phyloP scores from a whole-genome alignment of 2,888 invertebrate species.

The Clanis bilineata region DNA sequence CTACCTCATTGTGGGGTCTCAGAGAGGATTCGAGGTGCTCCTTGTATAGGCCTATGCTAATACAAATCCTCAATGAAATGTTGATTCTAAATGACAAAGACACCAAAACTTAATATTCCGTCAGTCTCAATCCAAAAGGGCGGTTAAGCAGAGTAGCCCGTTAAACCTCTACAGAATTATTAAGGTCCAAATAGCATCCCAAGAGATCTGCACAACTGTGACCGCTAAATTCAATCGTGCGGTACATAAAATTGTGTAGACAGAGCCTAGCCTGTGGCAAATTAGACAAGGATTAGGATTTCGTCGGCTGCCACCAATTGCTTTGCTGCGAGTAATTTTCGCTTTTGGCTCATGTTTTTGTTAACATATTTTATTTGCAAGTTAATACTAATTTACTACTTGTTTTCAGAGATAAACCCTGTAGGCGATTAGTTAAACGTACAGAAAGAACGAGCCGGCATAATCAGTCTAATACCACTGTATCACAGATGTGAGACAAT shows the following conservation, averaged over 20 bases:
- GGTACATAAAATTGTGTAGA: background rate
- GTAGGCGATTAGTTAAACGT: too few species aligned
- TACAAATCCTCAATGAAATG: too few species aligned
- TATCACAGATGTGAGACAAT: too few species aligned
- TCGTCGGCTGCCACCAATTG: background rate
- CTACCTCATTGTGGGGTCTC: too few species aligned
- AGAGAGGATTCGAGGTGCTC: too few species aligned
- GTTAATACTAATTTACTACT: too few species aligned
- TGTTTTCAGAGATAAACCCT: too few species aligned
- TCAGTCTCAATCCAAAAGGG: background rate
- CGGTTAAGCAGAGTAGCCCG: background rate
- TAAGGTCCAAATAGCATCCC: background rate
- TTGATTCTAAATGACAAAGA: too few species aligned
- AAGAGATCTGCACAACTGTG: background rate
- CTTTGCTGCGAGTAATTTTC: background rate
- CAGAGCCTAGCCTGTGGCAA: background rate
- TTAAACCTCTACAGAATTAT: background rate
- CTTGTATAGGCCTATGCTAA: too few species aligned
- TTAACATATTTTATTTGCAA: too few species aligned
- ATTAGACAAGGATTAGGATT: background rate
- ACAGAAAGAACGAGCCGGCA: too few species aligned
- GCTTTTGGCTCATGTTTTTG: background rate
- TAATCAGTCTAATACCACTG: too few species aligned
- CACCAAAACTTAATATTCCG: background rate
- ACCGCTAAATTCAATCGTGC: slow-evolving; percentile 3